A percentile compares a stretch with the other conserved stretches of the same genome.
These are phyloP conservation scores for Bothrops jararaca DNA, from an alignment of 2,113 vertebrate species.

Conservation along the genomic window DNA sequence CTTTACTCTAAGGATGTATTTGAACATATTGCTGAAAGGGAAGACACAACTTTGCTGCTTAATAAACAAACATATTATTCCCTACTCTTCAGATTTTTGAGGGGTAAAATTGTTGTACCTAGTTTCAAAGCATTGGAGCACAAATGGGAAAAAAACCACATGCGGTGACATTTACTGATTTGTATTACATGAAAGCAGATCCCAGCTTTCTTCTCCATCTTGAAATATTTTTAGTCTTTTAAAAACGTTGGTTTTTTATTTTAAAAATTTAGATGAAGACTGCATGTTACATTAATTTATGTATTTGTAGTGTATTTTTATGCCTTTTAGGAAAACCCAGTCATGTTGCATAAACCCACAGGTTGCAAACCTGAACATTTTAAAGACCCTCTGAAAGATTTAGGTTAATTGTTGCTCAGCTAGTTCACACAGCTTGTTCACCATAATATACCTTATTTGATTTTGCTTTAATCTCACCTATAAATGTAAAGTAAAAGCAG, in stretches of 20 bases:
- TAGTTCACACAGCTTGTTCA: not conserved
- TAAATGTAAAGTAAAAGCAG: not conserved
- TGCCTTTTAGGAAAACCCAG: not conserved
- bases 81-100: too few species aligned
- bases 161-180: not conserved
- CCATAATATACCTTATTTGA: not conserved
- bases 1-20: not conserved
- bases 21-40: not conserved
- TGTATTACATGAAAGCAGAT: not conserved
- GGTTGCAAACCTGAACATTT: not conserved
- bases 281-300: not conserved
- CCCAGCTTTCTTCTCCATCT: not conserved
- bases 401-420: not conserved
- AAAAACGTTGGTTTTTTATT: not conserved
- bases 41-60: not conserved
- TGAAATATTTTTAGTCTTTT: not conserved
- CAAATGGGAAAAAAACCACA: not conserved
- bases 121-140: not conserved
- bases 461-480: not conserved
- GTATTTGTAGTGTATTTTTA: not conserved
- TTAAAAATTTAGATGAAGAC: not conserved
- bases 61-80: not conserved
- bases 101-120: not conserved
- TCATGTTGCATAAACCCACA: not conserved
- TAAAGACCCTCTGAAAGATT: not conserved